Percentiles rank a stretch among this genome's conserved stretches.
phyloP scores from a whole-genome alignment of 2,888 invertebrate genomes.

The Nysson spinosus region DNA sequence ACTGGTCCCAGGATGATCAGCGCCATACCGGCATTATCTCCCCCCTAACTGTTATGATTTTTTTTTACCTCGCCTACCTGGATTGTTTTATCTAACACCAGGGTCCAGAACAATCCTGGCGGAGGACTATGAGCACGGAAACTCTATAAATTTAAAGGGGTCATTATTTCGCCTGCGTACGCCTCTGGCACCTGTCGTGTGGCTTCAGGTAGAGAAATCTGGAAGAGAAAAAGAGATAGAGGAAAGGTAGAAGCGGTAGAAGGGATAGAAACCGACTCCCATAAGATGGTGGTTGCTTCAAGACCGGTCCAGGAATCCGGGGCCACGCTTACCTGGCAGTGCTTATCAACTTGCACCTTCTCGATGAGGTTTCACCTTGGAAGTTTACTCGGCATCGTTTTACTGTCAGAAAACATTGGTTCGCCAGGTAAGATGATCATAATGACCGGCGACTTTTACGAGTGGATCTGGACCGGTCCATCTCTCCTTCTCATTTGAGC shows the following conservation, averaged over 20 bases:
- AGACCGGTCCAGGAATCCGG: slow-evolving; percentile 76
- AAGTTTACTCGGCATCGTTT: too few relatives aligned
- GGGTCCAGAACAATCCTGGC: too few relatives aligned
- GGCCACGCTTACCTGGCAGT: slow-evolving; percentile 75
- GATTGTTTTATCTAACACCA: slow-evolving; percentile 37
- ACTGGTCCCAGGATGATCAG: too few relatives aligned
- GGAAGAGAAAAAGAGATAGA: slow-evolving; percentile 19
- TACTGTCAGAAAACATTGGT: slow-evolving; percentile 9
- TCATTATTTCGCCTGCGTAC: slow-evolving; percentile 70
- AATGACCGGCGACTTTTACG: slow-evolving; percentile 37
- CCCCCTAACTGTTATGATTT: not conserved
- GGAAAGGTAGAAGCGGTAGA: slow-evolving; percentile 43
- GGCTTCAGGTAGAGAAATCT: slow-evolving; percentile 65
- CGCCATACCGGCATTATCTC: too few relatives aligned
- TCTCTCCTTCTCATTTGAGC: not conserved
- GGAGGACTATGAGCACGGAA: slow-evolving; percentile 12
- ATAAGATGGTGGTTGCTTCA: slow-evolving; percentile 62
- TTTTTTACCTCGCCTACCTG: too few relatives aligned
- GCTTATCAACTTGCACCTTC: slow-evolving; percentile 65
- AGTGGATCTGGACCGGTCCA: slow-evolving; percentile 9
- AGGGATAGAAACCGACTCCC: slow-evolving; percentile 64
- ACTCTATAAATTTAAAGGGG: slow-evolving; percentile 60
- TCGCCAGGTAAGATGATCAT: slow-evolving; percentile 6
- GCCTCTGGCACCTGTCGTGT: slow-evolving; percentile 76
- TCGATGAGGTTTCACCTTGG: not conserved